Percentiles rank a stretch among this genome's conserved stretches.
These are phyloP conservation scores for Champsocephalus gunnari DNA, from an alignment of 2,797 vertebrate species.

Conservation along the genomic window DNA sequence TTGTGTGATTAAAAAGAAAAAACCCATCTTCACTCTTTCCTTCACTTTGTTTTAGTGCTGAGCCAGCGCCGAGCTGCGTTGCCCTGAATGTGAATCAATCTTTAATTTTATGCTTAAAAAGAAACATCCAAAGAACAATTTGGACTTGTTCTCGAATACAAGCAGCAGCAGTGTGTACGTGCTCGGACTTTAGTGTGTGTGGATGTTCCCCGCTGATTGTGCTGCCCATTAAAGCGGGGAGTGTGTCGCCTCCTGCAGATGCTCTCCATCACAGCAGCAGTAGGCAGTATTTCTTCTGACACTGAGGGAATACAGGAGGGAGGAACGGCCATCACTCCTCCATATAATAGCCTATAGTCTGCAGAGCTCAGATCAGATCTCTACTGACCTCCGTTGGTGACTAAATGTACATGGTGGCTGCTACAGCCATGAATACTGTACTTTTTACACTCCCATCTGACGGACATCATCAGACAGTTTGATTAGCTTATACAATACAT, in stretches of 20 bases:
- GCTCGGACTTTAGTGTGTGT: background rate
- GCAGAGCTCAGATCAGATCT: conserved; percentile 37
- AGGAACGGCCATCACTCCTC: conserved; percentile 3
- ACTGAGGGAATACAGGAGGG: conserved; percentile 6
- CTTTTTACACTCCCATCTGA: background rate
- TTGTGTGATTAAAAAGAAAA: background rate
- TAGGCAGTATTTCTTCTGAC: conserved; percentile 37
- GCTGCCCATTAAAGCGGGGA: conserved; percentile 19
- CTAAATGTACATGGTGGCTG: background rate
- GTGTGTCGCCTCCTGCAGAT: conserved; percentile 52
- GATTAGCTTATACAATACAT: too few relatives aligned
- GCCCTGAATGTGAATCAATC: conserved; percentile 19
- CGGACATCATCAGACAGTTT: background rate
- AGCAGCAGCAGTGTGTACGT: background rate
- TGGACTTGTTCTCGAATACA: background rate
- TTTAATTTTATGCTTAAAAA: conserved; percentile 14
- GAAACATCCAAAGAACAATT: background rate
- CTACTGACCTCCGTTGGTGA: conserved; percentile 67
- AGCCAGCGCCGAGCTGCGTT: background rate
- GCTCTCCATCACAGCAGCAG: conserved; percentile 58
- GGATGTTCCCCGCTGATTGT: conserved; percentile 32
- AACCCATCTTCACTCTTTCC: conserved; percentile 19
- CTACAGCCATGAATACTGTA: background rate
- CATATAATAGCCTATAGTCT: background rate
- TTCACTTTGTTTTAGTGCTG: conserved; percentile 21